phyloP scores from a whole-genome alignment of 2,888 invertebrate species.

The Diarsia brunnea region DNA sequence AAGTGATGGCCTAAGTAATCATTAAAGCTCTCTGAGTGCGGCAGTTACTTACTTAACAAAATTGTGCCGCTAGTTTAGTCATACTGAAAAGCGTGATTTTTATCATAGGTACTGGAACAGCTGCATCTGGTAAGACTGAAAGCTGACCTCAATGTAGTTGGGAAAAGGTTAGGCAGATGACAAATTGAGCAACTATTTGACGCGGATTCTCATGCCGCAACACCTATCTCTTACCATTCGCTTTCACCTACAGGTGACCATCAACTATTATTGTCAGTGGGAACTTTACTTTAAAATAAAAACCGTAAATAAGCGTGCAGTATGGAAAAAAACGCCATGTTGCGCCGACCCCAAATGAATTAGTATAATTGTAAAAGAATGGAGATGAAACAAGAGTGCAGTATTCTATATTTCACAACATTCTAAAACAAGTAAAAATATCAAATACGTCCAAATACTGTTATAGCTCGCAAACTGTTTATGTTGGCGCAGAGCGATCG shows the following conservation, averaged over 20 bases:
- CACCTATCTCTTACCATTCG: neutral
- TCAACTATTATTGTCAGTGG: neutral
- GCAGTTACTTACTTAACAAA: too few species aligned
- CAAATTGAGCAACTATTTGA: neutral
- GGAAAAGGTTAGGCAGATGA: too few species aligned
- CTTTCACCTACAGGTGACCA: neutral
- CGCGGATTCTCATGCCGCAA: neutral
- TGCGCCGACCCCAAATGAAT: too few species aligned
- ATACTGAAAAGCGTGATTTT: too few species aligned
- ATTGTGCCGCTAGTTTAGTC: too few species aligned
- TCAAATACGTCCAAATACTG: constrained; percentile 30
- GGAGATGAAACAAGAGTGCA: neutral
- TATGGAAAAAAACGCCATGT: too few species aligned
- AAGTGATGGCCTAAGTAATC: neutral
- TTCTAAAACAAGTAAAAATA: neutral
- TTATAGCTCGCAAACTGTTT: constrained; percentile 38
- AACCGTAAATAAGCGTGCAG: neutral
- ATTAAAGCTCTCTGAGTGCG: too few species aligned
- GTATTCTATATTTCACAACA: neutral
- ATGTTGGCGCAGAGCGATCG: constrained; percentile 26
- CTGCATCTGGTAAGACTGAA: too few species aligned
- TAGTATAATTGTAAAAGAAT: too few species aligned
- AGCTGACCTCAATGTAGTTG: too few species aligned
- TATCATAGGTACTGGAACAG: too few species aligned
- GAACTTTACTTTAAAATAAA: neutral